Percentiles rank a stretch among this genome's conserved stretches.
phyloP scores from a whole-genome alignment of 2,888 invertebrate species.

The Acronicta psi region DNA sequence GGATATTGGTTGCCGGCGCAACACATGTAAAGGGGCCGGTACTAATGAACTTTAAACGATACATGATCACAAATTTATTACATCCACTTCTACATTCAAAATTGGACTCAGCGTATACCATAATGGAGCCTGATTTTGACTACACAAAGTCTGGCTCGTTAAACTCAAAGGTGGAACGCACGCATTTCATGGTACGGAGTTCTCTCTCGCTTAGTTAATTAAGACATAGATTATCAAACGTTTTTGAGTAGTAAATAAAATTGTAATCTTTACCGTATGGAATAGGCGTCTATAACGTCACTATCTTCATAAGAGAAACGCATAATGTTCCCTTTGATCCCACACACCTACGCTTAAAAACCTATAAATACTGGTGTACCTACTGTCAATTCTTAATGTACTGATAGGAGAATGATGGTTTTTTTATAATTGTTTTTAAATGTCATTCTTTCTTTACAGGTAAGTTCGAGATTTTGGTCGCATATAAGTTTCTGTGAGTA shows the following conservation, averaged over 20 bases:
- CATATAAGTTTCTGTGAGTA: slow-evolving; percentile 43
- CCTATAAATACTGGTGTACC: slow-evolving; percentile 83
- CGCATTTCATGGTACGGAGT: slow-evolving; percentile 66
- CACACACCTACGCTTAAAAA: slow-evolving; percentile 80
- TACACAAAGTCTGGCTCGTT: slow-evolving; percentile 15
- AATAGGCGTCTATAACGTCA: slow-evolving; percentile 85
- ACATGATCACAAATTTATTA: slow-evolving; percentile 46
- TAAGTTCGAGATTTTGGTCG: slow-evolving; percentile 54
- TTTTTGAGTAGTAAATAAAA: slow-evolving; percentile 88
- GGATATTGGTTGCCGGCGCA: slow-evolving; percentile 82
- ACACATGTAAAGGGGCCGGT: slow-evolving; percentile 82
- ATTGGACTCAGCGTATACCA: slow-evolving; percentile 28
- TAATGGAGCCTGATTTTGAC: slow-evolving; percentile 44
- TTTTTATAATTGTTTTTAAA: slow-evolving; percentile 63
- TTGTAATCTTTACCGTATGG: slow-evolving; percentile 83
- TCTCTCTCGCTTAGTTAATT: slow-evolving; percentile 86
- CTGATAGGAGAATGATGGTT: slow-evolving; percentile 64
- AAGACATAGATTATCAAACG: slow-evolving; percentile 89
- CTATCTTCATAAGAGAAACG: slow-evolving; percentile 83
- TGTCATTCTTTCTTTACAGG: slow-evolving; percentile 72
- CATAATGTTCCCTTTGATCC: slow-evolving; percentile 84
- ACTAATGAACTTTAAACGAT: slow-evolving; percentile 70
- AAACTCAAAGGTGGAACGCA: slow-evolving; percentile 55
- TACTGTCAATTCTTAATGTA: slow-evolving; percentile 86
- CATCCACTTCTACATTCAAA: slow-evolving; percentile 27